Base-by-base conservation (phyloP, 2,797 vertebrate species). In the Malacoctenus gilli region DNA sequence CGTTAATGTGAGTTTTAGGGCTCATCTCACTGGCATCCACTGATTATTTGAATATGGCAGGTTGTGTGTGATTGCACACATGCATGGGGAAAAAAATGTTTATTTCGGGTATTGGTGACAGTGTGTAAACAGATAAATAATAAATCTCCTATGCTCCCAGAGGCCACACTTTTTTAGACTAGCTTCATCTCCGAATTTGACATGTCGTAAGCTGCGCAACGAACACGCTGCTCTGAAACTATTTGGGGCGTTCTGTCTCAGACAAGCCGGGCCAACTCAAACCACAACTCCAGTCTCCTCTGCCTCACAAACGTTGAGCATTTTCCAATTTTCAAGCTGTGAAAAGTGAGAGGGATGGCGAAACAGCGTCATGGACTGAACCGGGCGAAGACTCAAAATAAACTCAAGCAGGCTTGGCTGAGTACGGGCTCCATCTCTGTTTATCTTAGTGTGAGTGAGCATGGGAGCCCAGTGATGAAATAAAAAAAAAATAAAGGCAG, bases 381-480 rank as follows among this genome's bases (percentile, higher is more conserved):
- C 84, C 77, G 78, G 87, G 86, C 84, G 74, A 78, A 68, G 79
- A 88, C 80, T 90, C 86, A 89, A 90, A 89, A 89, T 88, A 89
- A 89, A 90, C 87, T 86, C 44, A 58, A 36, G 51, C 75, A 78
- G 86, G 77, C 83, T 82, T 87, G 84, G 80, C 85, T 41, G 77
- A 84, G 72, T 52, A 54, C 13, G 69, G 66, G 57, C 82, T 88
- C 77, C 82, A 79, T 86, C 83, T 86, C 84, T 89, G 84, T 90
- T 89, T 89, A 87, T 87, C 80, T 86, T 87, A 86, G 79, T 70
- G 75, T 81, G 85, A 84, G 82, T 82, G 84, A 85, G 83, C 80
- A 87, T 89, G 83, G 84, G 85, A 89, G 88, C 83, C 76, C 75
- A 54, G 77, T 89, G 88, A 89, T 86, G 86, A 89, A 88, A 89